Conservation (phyloP, 2,797 vertebrate species). For the Acomys russatus region DNA sequence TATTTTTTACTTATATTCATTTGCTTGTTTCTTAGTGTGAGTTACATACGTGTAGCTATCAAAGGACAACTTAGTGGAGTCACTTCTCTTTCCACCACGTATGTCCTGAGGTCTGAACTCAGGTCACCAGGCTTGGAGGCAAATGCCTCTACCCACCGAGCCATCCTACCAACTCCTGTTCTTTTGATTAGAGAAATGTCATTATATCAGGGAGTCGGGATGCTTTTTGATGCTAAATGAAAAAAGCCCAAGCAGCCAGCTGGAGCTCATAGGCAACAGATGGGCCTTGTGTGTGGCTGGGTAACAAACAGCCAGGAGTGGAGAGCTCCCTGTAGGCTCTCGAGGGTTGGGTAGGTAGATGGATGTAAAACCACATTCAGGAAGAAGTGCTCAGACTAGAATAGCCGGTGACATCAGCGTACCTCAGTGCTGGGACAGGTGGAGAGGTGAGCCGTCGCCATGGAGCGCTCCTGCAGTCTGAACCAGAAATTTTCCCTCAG, state of each 20-base stretch:
- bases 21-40: neutral
- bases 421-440: neutral
- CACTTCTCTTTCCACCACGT: neutral
- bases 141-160: neutral
- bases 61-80: too few relatives aligned
- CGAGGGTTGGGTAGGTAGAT: conserved; percentile 33
- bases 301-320: neutral
- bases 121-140: neutral
- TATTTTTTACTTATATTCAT: neutral
- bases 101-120: neutral
- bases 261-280: neutral
- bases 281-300: neutral
- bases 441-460: neutral
- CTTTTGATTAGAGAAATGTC: conserved; percentile 20
- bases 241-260: neutral
- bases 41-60: too few relatives aligned
- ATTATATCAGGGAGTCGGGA: neutral
- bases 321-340: conserved; percentile 4
- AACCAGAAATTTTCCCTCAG: neutral
- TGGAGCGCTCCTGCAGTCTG: neutral
- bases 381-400: conserved; percentile 61
- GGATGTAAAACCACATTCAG: conserved; percentile 43
- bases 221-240: conserved; percentile 19
- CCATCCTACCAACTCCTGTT: too few relatives aligned
- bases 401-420: conserved; percentile 33